A percentile compares a stretch with the other conserved stretches of the same genome.
phyloP scores from a whole-genome alignment of 1,140 invertebrate species.

The Episyrphus balteatus region DNA sequence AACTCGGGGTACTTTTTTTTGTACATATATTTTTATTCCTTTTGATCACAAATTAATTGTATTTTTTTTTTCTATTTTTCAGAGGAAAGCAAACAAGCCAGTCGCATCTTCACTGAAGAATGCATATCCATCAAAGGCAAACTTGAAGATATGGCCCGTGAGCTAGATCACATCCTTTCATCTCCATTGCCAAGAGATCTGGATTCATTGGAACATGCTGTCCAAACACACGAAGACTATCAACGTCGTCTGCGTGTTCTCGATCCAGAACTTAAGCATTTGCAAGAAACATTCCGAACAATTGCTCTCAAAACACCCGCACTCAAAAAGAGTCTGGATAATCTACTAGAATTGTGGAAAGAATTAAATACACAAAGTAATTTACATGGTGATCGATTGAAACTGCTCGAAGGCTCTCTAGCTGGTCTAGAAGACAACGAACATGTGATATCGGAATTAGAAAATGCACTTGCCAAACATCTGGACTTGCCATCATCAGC shows the following conservation, averaged over 20 bases:
- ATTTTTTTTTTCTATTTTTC: constrained; percentile 9
- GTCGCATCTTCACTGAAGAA: constrained; percentile 74
- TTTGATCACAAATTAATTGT: background rate
- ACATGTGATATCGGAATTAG: constrained; percentile 80
- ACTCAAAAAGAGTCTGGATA: constrained; percentile 80
- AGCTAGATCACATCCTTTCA: constrained; percentile 66
- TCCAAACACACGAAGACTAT: constrained; percentile 82
- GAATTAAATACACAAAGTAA: constrained; percentile 35
- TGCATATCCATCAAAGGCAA: constrained; percentile 66
- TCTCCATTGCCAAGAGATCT: constrained; percentile 74
- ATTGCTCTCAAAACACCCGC: constrained; percentile 78
- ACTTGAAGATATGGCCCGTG: constrained; percentile 74
- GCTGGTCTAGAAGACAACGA: constrained; percentile 81
- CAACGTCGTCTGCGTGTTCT: constrained; percentile 60
- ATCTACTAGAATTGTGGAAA: constrained; percentile 84
- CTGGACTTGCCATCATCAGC: constrained; percentile 72
- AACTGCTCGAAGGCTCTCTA: constrained; percentile 82
- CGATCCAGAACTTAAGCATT: constrained; percentile 67
- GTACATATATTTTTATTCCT: background rate
- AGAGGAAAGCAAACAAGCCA: constrained; percentile 82
- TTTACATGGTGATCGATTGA: constrained; percentile 47
- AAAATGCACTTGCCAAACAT: constrained; percentile 76
- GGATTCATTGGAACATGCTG: constrained; percentile 72
- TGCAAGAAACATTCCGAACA: constrained; percentile 70
- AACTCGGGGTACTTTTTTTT: constrained; percentile 19